phyloP scores from a whole-genome alignment of 2,113 vertebrate species.

The Gasterosteus nipponicus region DNA sequence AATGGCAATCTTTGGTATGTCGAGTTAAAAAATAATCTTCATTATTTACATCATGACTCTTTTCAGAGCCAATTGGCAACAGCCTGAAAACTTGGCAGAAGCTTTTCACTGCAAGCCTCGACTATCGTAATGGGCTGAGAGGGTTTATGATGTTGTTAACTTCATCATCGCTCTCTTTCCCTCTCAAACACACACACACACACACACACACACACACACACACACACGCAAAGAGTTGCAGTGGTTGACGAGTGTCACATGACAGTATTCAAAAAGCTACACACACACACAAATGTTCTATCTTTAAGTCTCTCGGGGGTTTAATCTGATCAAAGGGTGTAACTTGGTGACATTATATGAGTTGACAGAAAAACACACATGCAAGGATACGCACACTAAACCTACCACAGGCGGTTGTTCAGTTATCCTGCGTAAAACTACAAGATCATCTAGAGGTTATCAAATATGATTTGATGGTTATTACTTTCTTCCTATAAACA shows the following conservation, averaged over 20 bases:
- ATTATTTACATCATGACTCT: constrained; percentile 27
- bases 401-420: constrained; percentile 27
- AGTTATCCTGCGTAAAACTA: constrained; percentile 13
- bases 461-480: constrained; percentile 13
- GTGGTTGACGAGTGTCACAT: constrained; percentile 33
- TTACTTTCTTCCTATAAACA: background rate
- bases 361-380: constrained; percentile 58
- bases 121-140: constrained; percentile 46
- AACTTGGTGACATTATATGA: constrained; percentile 54
- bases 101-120: constrained; percentile 36
- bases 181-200: constrained; percentile 10
- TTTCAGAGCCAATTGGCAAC: constrained; percentile 38
- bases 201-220: constrained; percentile 9
- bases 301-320: constrained; percentile 30
- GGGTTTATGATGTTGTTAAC: constrained; percentile 17
- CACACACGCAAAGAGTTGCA: background rate
- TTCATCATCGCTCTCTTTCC: background rate
- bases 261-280: constrained; percentile 27
- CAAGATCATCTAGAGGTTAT: constrained; percentile 40
- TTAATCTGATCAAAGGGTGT: constrained; percentile 52
- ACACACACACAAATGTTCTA: background rate
- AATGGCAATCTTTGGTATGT: constrained; percentile 13
- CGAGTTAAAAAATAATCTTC: constrained; percentile 18
- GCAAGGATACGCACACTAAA: constrained; percentile 30
- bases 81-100: constrained; percentile 30